Conservation (phyloP, 2,113 vertebrate genomes). For the Loxodonta africana region DNA sequence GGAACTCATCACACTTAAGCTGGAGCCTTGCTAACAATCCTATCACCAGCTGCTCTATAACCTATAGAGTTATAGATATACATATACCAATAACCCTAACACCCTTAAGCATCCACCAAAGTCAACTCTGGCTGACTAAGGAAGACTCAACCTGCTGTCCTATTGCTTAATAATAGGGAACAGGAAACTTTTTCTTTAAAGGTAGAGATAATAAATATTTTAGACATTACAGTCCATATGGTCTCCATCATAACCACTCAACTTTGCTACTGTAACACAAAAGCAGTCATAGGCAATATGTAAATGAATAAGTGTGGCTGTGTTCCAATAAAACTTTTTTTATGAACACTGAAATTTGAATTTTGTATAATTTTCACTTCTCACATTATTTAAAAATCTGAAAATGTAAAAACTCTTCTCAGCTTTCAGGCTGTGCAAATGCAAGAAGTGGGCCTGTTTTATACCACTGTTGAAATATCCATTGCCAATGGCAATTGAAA, state of each 20-base stretch:
- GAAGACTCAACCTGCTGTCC: neutral
- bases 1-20: neutral
- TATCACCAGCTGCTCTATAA: neutral
- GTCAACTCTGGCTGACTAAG: neutral
- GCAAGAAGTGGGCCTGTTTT: neutral
- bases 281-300: neutral
- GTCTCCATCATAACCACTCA: constrained; percentile 7
- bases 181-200: neutral
- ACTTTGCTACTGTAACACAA: neutral
- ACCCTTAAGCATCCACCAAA: neutral
- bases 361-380: neutral
- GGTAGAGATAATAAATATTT: neutral
- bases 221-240: neutral
- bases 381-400: neutral
- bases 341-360: neutral
- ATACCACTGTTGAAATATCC: neutral
- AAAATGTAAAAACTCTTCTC: neutral
- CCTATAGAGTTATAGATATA: neutral
- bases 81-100: neutral
- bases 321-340: neutral
- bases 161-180: neutral
- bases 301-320: neutral
- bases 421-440: neutral
- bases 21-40: neutral
- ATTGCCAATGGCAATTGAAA: neutral